These are phyloP conservation scores for Choristoneura fumiferana DNA, from an alignment of 1,140 invertebrate species.

Conservation along the genomic window DNA sequence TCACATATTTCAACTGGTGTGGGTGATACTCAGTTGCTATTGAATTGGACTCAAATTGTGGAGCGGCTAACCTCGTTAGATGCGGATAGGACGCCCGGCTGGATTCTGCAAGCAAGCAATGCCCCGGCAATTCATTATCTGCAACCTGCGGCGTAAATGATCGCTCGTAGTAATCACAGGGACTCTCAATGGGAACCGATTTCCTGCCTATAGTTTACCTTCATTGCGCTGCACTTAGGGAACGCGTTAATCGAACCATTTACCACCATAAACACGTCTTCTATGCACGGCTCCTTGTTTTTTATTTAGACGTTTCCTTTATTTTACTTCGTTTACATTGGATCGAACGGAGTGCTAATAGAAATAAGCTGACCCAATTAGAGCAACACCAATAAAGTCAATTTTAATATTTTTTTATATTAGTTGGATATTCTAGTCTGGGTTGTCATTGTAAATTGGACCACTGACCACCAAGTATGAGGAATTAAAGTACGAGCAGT, in stretches of 20 bases:
- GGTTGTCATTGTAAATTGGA: too few species aligned
- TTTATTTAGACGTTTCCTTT: conserved; percentile 17
- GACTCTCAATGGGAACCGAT: conserved; percentile 52
- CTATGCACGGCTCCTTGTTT: background rate
- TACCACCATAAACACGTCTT: conserved; percentile 28
- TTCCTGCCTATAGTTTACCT: conserved; percentile 41
- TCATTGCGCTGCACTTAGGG: conserved; percentile 45
- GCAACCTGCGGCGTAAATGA: conserved; percentile 44
- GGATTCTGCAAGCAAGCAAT: conserved; percentile 66
- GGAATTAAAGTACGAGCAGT: too few species aligned
- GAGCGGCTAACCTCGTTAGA: conserved; percentile 61
- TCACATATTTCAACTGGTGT: background rate
- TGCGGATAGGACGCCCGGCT: conserved; percentile 46
- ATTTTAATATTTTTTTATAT: too few species aligned
- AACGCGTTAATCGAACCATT: conserved; percentile 44
- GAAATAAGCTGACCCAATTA: too few species aligned
- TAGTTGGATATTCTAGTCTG: too few species aligned
- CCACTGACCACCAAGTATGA: too few species aligned
- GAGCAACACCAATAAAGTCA: too few species aligned
- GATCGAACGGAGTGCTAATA: background rate
- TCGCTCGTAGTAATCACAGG: conserved; percentile 48
- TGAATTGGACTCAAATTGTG: conserved; percentile 22
- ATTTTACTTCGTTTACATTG: background rate
- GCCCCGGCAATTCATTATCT: conserved; percentile 62
- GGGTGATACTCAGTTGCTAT: background rate